These are phyloP conservation scores for Pseudomugil tenellus DNA, from an alignment of 2,797 vertebrate genomes.

Conservation along the genomic window DNA sequence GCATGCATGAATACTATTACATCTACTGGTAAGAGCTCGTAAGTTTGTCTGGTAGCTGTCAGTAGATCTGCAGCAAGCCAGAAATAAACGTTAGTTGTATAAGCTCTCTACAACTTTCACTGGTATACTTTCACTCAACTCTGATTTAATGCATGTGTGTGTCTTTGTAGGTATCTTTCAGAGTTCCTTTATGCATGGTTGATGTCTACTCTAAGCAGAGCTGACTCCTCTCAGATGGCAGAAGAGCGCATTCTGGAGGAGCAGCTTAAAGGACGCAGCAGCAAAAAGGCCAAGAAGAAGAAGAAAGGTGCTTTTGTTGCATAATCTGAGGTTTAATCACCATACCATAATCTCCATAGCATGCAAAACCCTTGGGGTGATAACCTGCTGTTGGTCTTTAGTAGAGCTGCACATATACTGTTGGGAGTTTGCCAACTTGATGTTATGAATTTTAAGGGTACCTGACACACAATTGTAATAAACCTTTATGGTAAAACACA, in stretches of 20 bases:
- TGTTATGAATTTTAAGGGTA: too few species aligned
- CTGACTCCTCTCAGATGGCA: constrained; percentile 97
- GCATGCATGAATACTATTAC: constrained; percentile 99
- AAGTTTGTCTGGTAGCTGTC: neutral
- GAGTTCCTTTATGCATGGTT: constrained; percentile 99
- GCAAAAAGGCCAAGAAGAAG: constrained; percentile 99
- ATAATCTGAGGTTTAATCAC: neutral
- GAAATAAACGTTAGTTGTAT: neutral
- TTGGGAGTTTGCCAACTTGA: too few species aligned
- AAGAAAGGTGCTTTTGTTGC: constrained; percentile 88
- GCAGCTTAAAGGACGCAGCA: constrained; percentile 96
- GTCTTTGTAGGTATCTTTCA: constrained; percentile 90
- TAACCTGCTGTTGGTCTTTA: neutral
- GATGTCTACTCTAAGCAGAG: constrained; percentile 97
- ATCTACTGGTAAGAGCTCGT: constrained; percentile 90
- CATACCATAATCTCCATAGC: neutral
- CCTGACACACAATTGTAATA: too few species aligned
- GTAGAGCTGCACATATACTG: too few species aligned
- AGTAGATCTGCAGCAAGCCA: neutral
- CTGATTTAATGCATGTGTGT: neutral
- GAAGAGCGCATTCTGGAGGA: constrained; percentile 98
- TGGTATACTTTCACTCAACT: neutral
- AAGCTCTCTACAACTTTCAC: neutral
- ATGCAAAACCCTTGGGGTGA: neutral
- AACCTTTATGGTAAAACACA: too few species aligned